A percentile compares a stretch with the other conserved stretches of the same genome.
Conservation (phyloP, 2,888 invertebrate genomes). For the Heliconius ismenius region DNA sequence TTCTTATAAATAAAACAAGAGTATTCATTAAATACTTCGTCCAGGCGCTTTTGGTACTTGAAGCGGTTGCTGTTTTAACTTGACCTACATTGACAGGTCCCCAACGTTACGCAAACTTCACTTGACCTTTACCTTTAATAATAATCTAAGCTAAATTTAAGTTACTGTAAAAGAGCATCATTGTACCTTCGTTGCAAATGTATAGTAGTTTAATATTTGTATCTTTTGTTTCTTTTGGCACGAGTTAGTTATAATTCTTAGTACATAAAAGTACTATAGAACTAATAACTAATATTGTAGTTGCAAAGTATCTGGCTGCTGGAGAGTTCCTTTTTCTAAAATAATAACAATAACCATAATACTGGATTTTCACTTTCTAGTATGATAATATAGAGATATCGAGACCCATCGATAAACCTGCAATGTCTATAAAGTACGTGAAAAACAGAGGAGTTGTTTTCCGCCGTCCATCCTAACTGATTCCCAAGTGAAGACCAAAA, state of each 20-base stretch:
- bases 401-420: too few species aligned
- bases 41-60: slow-evolving; percentile 33
- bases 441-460: too few species aligned
- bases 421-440: too few species aligned
- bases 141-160: slow-evolving; percentile 15
- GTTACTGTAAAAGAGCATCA: slow-evolving; percentile 7
- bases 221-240: too few species aligned
- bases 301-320: too few species aligned
- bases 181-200: not conserved
- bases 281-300: too few species aligned
- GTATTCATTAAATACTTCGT: slow-evolving; percentile 38
- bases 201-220: not conserved
- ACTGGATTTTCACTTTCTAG: too few species aligned
- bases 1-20: slow-evolving; percentile 30
- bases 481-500: not conserved
- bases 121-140: slow-evolving; percentile 31
- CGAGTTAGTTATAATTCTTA: too few species aligned
- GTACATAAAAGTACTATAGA: too few species aligned
- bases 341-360: too few species aligned
- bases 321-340: too few species aligned
- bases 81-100: slow-evolving; percentile 39
- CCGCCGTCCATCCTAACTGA: not conserved
- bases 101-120: slow-evolving; percentile 32
- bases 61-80: slow-evolving; percentile 40
- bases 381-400: too few species aligned